Evolutionary conservation across 2,888 invertebrate genomes (phyloP).

Genomic region (Aphidoletes aphidimyza): DNA sequence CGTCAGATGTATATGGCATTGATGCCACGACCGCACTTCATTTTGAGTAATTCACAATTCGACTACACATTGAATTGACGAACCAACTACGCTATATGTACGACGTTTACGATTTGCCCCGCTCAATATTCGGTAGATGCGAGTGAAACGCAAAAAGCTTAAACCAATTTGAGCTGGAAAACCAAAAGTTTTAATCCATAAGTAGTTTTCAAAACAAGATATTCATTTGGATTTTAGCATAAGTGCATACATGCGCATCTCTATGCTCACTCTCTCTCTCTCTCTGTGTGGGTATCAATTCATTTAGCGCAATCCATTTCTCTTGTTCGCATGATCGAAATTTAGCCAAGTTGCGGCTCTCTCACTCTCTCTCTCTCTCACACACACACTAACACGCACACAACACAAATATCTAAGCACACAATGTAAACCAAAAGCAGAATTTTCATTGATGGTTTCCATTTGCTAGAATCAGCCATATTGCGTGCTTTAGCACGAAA

Average conservation of each 20-base stretch:
- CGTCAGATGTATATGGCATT: slow-evolving; percentile 13
- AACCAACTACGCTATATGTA: too few species aligned
- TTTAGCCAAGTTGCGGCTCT: slow-evolving; percentile 9
- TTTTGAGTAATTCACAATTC: too few species aligned
- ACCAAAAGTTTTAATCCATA: slow-evolving; percentile 46
- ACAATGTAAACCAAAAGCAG: background rate
- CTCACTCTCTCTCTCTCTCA: too few species aligned
- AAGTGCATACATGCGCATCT: background rate
- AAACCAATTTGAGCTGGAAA: slow-evolving; percentile 33
- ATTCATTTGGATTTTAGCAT: slow-evolving; percentile 22
- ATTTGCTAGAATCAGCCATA: too few species aligned
- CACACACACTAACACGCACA: background rate
- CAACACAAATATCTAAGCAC: too few species aligned
- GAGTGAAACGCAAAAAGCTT: background rate
- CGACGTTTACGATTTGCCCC: too few species aligned
- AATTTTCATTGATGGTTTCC: too few species aligned
- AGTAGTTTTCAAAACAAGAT: slow-evolving; percentile 51
- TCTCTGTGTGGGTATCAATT: slow-evolving; percentile 9
- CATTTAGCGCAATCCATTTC: slow-evolving; percentile 38
- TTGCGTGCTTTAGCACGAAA: too few species aligned
- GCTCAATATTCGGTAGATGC: background rate
- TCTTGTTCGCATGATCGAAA: background rate
- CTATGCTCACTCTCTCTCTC: too few species aligned
- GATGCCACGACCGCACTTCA: slow-evolving; percentile 7
- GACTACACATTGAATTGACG: background rate